Conservation (phyloP, 2,888 invertebrate genomes). For the Callosobruchus maculatus region DNA sequence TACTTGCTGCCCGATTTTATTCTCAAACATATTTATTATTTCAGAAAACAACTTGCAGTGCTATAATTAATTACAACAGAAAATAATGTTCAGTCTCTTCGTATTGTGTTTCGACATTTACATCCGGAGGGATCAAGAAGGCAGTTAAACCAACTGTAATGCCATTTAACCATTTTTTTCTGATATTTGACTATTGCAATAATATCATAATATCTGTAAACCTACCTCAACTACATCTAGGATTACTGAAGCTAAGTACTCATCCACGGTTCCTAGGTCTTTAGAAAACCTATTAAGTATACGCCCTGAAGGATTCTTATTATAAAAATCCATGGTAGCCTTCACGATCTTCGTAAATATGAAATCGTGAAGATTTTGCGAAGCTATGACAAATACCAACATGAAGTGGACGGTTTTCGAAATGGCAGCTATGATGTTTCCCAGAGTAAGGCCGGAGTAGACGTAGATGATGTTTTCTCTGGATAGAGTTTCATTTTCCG, state of each 20-base stretch:
- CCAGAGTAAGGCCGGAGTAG: slow-evolving; percentile 48
- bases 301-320: slow-evolving; percentile 44
- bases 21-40: too few species aligned
- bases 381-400: slow-evolving; percentile 41
- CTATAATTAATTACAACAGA: too few species aligned
- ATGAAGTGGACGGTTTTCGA: slow-evolving; percentile 41
- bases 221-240: slow-evolving; percentile 42
- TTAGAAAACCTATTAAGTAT: slow-evolving; percentile 49
- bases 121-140: too few species aligned
- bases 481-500: slow-evolving; percentile 22
- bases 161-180: too few species aligned
- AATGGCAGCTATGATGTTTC: slow-evolving; percentile 45
- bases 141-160: too few species aligned
- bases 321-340: slow-evolving; percentile 46
- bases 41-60: too few species aligned
- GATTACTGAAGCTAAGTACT: slow-evolving; percentile 54
- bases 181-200: too few species aligned
- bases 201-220: slow-evolving; percentile 6
- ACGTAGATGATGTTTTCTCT: slow-evolving; percentile 46
- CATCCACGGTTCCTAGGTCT: slow-evolving; percentile 58
- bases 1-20: too few species aligned
- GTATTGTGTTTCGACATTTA: too few species aligned
- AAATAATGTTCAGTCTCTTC: too few species aligned
- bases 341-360: slow-evolving; percentile 39
- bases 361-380: slow-evolving; percentile 40